Evolutionary conservation across 2,113 vertebrate genomes (phyloP), one percentile per base, ranked within the genome.

Genomic region (Megaceryle maxima): DNA sequence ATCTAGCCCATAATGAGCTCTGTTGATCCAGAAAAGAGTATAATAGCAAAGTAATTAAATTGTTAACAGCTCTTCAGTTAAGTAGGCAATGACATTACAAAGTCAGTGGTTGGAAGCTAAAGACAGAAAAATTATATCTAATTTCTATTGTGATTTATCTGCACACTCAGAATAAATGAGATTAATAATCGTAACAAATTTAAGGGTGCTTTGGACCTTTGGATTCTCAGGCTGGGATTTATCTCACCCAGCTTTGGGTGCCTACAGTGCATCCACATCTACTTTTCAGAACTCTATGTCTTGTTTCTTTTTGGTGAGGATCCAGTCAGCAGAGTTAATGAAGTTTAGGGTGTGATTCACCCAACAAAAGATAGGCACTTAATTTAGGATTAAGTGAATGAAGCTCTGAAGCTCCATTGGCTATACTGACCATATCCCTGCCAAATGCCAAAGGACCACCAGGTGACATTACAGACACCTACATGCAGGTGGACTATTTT

Each of bases 21-120:
- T 90, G 80, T 75, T 90, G 51, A 90, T 88, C 48, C 51, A 81
- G 35, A 93, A 16, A 53, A 51, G 24, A 79, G 4, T 53, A 21
- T n/a, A 81, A 72, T 4, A 95, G 51, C 33, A 78, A 69, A 79
- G 37, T 39, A 74, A 88, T 90, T 93, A 75, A 50, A 60, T 68
- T 67, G 33, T 82, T 67, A 94, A 55, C 20, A 76, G 57, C n/a
- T 85, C 70, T 89, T 95, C 84, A 79, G 51, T 88, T 88, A 93
- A 87, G 68, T 53, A 90, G 43, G 56, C 75, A 92, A 93, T 88
- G 9, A 81, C 37, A 64, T 83, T 70, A 63, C 51, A 50, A 87
- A 80, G 59, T 83, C 85, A 83, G 24, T 68, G 15, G 43, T 69
- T 83, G 64, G 35, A 88, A 80, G 18, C 43, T 78, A 64, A 94